A percentile compares a stretch with the other conserved stretches of the same genome.
phyloP scores from a whole-genome alignment of 2,888 invertebrate genomes.

The Drosophila lutescens region DNA sequence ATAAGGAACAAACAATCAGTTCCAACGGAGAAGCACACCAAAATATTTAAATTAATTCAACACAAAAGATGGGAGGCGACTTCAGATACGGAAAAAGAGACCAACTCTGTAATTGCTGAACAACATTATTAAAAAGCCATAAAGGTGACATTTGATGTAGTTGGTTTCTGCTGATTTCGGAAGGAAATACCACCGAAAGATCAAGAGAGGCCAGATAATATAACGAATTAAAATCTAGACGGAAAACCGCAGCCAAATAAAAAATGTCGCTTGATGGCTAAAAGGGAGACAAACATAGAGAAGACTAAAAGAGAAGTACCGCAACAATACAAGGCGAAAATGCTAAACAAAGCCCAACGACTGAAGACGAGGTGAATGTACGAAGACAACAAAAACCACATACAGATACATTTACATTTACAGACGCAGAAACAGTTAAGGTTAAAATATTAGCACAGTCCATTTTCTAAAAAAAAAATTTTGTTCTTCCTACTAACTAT shows the following conservation, averaged over 20 bases:
- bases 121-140: slow-evolving; percentile 73
- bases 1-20: slow-evolving; percentile 15
- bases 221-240: slow-evolving; percentile 42
- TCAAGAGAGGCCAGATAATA: slow-evolving; percentile 52
- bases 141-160: slow-evolving; percentile 57
- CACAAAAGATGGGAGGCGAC: not conserved
- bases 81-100: not conserved
- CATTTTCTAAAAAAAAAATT: not conserved
- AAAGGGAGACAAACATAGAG: slow-evolving; percentile 10
- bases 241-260: slow-evolving; percentile 69
- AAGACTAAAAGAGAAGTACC: slow-evolving; percentile 53
- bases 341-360: slow-evolving; percentile 28
- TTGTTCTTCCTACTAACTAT: not conserved
- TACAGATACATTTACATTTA: slow-evolving; percentile 8
- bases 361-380: slow-evolving; percentile 59
- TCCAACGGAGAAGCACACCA: slow-evolving; percentile 5
- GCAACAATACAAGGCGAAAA: slow-evolving; percentile 54
- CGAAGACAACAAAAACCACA: slow-evolving; percentile 32
- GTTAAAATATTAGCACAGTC: not conserved
- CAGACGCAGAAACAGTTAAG: slow-evolving; percentile 14
- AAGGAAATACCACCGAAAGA: slow-evolving; percentile 47
- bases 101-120: slow-evolving; percentile 33
- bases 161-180: slow-evolving; percentile 32
- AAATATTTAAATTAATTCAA: slow-evolving; percentile 12
- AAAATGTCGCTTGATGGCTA: slow-evolving; percentile 54